A percentile compares a stretch with the other conserved stretches of the same genome.
Conservation (phyloP, 2,113 vertebrate species). For the Petrocephalus zakoni region DNA sequence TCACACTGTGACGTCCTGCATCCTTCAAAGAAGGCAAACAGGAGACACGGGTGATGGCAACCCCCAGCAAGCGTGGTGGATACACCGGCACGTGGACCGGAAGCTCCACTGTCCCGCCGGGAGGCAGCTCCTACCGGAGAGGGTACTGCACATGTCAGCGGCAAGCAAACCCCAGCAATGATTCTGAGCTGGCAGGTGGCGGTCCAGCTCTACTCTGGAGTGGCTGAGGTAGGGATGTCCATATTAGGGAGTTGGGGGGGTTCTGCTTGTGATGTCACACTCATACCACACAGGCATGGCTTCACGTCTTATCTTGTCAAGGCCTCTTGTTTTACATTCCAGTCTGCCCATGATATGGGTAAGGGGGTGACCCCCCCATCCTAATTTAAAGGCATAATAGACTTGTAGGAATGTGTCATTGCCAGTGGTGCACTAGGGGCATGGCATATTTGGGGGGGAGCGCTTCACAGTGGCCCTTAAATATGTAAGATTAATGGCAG, state of each 20-base stretch:
- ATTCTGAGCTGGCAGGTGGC: background rate
- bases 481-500: background rate
- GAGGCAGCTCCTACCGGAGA: background rate
- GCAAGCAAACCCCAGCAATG: background rate
- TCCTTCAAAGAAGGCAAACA: background rate
- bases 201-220: background rate
- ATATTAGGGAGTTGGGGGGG: background rate
- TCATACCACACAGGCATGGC: conserved; percentile 54
- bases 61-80: background rate
- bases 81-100: background rate
- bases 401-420: background rate
- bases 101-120: background rate
- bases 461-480: background rate
- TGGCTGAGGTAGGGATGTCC: background rate
- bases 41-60: background rate
- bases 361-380: background rate
- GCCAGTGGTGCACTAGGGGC: background rate
- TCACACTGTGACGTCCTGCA: background rate
- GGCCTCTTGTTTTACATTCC: conserved; percentile 40
- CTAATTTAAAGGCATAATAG: conserved; percentile 14
- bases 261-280: conserved; percentile 44
- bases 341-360: background rate
- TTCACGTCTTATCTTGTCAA: conserved; percentile 49
- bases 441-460: background rate
- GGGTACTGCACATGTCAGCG: background rate